Evolutionary conservation across 2,113 vertebrate species (phyloP).

Genomic region (Elachura formosa): DNA sequence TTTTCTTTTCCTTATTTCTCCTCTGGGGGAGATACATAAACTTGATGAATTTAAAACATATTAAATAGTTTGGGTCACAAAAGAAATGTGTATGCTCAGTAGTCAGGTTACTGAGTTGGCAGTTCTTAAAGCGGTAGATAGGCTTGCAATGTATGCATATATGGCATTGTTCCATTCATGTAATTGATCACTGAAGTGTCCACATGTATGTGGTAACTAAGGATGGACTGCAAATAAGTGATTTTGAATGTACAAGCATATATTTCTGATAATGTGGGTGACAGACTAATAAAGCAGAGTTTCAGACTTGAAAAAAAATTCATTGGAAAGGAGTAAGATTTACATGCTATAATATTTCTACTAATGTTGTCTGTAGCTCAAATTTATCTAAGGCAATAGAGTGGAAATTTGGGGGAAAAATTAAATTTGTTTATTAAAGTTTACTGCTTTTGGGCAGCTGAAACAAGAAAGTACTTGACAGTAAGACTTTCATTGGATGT

Average conservation of each 20-base stretch:
- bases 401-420: background rate
- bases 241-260: background rate
- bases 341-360: background rate
- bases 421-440: fast-evolving
- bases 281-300: background rate
- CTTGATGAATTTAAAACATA: background rate
- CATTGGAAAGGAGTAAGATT: background rate
- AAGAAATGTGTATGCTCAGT: background rate
- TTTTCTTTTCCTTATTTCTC: background rate
- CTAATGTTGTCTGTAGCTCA: background rate
- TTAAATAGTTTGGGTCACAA: background rate
- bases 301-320: background rate
- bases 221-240: background rate
- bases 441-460: background rate
- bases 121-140: background rate
- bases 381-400: background rate
- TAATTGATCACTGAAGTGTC: background rate
- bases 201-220: background rate
- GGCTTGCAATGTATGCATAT: background rate
- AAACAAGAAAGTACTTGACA: background rate
- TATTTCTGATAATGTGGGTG: background rate
- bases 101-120: background rate
- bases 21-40: background rate
- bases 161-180: background rate
- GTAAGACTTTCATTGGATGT: background rate